Conservation (phyloP, 2,888 invertebrate genomes). For the Macrosiphum euphorbiae region DNA sequence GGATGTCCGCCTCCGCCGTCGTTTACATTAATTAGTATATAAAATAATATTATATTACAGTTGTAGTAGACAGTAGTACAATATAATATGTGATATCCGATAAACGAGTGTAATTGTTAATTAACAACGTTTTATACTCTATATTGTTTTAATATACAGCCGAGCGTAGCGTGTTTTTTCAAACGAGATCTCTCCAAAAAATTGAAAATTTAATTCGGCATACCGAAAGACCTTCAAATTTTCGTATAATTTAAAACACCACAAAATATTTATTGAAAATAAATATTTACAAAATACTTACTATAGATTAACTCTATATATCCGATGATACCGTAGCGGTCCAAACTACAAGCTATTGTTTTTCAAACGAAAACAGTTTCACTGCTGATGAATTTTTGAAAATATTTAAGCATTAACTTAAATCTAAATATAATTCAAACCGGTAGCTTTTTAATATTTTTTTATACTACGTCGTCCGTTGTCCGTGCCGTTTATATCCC, state of each 20-base stretch:
- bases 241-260: not conserved
- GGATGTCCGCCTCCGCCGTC: not conserved
- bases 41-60: not conserved
- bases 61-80: not conserved
- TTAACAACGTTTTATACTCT: not conserved
- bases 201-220: not conserved
- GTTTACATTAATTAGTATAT: slow-evolving; percentile 12
- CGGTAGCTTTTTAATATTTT: not conserved
- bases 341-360: no score
- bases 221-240: not conserved
- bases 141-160: not conserved
- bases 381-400: no score
- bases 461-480: no score
- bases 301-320: not conserved
- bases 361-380: no score
- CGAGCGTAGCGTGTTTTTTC: not conserved
- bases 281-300: no score
- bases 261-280: no score
- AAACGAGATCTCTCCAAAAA: not conserved
- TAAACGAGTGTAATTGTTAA: not conserved
- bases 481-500: not conserved
- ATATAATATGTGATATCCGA: not conserved
- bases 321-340: no score
- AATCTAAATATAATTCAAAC: not conserved
- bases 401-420: not conserved